phyloP scores from a whole-genome alignment of 2,113 vertebrate species.

The Poecile atricapillus region DNA sequence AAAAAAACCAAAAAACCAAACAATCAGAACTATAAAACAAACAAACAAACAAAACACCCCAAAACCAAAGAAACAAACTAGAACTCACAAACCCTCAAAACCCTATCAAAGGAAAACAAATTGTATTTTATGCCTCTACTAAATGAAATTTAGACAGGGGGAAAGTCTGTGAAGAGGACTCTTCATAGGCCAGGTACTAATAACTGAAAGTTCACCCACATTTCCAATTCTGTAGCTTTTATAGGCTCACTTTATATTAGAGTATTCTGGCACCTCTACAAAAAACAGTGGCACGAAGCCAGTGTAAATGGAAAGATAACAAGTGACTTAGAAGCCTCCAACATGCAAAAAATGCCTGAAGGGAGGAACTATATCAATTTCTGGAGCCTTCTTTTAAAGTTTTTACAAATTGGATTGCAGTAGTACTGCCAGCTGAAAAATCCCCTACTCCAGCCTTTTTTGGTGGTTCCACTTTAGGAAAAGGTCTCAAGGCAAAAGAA shows the following conservation, averaged over 20 bases:
- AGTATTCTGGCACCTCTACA: neutral
- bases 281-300: neutral
- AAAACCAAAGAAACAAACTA: neutral
- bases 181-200: neutral
- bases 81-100: neutral
- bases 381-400: neutral
- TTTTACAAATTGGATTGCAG: slow-evolving; percentile 34
- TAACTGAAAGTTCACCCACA: neutral
- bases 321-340: neutral
- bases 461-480: neutral
- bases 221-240: neutral
- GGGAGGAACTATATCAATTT: neutral
- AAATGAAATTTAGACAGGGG: neutral
- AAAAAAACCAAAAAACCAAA: neutral
- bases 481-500: neutral
- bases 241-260: neutral
- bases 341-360: neutral
- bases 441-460: neutral
- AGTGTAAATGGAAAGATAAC: neutral
- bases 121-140: neutral
- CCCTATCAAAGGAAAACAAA: neutral
- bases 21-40: neutral
- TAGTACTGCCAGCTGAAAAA: neutral
- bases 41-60: no score
- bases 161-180: neutral